Conservation (phyloP, 2,888 invertebrate genomes). For the Chrysodeixis includens region DNA sequence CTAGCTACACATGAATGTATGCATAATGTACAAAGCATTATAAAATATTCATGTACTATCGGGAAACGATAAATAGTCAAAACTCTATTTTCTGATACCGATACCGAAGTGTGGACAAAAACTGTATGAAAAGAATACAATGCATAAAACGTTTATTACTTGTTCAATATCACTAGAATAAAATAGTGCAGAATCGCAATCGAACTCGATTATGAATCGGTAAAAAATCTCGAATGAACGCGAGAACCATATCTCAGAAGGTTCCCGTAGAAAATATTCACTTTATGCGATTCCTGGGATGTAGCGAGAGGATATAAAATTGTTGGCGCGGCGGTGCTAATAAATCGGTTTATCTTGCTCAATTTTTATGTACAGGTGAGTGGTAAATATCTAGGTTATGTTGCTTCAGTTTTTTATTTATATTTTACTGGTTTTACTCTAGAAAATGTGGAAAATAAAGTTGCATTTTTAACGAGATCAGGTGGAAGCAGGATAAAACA, state of each 20-base stretch:
- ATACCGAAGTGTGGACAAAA: background rate
- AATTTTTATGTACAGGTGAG: slow-evolving; percentile 15
- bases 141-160: background rate
- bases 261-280: slow-evolving; percentile 64
- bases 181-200: slow-evolving; percentile 9
- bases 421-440: background rate
- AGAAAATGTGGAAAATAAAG: background rate
- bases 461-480: background rate
- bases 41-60: background rate
- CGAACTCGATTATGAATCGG: slow-evolving; percentile 18
- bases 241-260: slow-evolving; percentile 29
- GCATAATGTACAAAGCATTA: background rate
- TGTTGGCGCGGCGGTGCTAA: slow-evolving; percentile 63
- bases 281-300: slow-evolving; percentile 70
- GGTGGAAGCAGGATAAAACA: background rate
- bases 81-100: background rate
- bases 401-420: slow-evolving; percentile 8
- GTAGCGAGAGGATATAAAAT: slow-evolving; percentile 69
- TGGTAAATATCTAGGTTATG: slow-evolving; percentile 11
- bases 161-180: background rate
- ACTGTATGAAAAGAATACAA: slow-evolving; percentile 3
- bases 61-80: background rate
- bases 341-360: slow-evolving; percentile 71
- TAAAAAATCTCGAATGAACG: slow-evolving; percentile 23
- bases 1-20: background rate